Percentiles rank a stretch among this genome's conserved stretches.
Evolutionary conservation across 2,888 invertebrate species (phyloP).

Genomic region (Eupithecia subumbrata): DNA sequence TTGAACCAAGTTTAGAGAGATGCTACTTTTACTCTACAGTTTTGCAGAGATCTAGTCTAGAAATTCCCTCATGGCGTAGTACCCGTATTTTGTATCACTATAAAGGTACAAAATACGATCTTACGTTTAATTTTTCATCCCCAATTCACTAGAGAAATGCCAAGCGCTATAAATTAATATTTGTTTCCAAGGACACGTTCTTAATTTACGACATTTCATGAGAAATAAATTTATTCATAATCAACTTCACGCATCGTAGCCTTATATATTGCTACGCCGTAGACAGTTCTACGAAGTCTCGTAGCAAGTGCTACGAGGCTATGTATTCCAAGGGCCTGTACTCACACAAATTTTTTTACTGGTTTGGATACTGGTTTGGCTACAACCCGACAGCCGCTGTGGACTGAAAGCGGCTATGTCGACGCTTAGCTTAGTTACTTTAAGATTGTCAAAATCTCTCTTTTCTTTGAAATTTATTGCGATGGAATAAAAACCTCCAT

Average conservation of each 20-base stretch:
- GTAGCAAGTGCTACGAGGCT: constrained; percentile 1
- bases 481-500: not conserved
- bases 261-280: constrained; percentile 25
- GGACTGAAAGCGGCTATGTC: not conserved
- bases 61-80: no score
- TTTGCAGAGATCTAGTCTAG: no score
- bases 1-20: no score
- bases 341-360: no score
- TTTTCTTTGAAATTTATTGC: not conserved
- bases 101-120: not conserved
- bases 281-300: constrained; percentile 11
- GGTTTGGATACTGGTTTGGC: no score
- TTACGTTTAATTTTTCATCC: not conserved
- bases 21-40: no score
- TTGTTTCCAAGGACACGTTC: not conserved
- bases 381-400: not conserved
- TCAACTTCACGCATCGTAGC: constrained; percentile 6
- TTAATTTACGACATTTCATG: not conserved
- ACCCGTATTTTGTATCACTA: no score
- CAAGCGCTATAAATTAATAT: not conserved
- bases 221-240: not conserved
- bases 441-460: no score
- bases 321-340: no score
- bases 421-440: no score
- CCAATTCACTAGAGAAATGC: not conserved